Base-by-base conservation (phyloP, 2,888 invertebrate genomes). In the Apodemia mormo region DNA sequence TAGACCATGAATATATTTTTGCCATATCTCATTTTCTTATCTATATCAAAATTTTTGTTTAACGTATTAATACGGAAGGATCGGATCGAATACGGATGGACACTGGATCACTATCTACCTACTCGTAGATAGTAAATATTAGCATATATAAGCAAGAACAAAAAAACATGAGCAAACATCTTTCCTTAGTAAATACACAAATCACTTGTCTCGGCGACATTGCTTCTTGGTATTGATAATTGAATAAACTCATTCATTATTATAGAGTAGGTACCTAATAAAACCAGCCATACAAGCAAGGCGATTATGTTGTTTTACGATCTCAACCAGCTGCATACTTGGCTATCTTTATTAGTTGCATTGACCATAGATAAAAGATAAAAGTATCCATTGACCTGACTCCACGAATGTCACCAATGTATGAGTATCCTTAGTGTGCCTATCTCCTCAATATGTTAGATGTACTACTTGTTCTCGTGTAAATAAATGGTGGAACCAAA, bases 191-290 rank as follows among this genome's bases (percentile, higher is more conserved):
- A 30, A 29, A 58, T 56, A 78, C 80, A 82, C 87, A 90, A 89
- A 89, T 90, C 88, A 87, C 82, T 89, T 88, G 82, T 84, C 86
- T 78, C 80, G 71, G 81, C 82, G 85, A 87, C 88, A 86, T 88
- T 83, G 82, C 81, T 88, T 88, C 89, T 85, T 76, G 79, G 89
- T 88, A 89, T 85, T 85, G 85, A 87, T 91, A 88, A 90, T 91
- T 90, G 86, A 90, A 90, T 91, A 90, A 89, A 90, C 88, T 89
- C 88, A 85, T 90, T 90, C 89, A 89, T 90, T 89, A 89, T 84
- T 77, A 78, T 77, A 83, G 82, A 82, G 81, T 58, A 58, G 58
- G 58, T 78, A 83, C 76, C 83, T 82, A 85, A 87, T 91, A 89
- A 90, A 91, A 86, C 81, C 81, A 80, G 77, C 77, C 79, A 81